A percentile compares a stretch with the other conserved stretches of the same genome.
These are phyloP conservation scores for Clanis bilineata DNA, from an alignment of 2,888 invertebrate species.

Conservation along the genomic window DNA sequence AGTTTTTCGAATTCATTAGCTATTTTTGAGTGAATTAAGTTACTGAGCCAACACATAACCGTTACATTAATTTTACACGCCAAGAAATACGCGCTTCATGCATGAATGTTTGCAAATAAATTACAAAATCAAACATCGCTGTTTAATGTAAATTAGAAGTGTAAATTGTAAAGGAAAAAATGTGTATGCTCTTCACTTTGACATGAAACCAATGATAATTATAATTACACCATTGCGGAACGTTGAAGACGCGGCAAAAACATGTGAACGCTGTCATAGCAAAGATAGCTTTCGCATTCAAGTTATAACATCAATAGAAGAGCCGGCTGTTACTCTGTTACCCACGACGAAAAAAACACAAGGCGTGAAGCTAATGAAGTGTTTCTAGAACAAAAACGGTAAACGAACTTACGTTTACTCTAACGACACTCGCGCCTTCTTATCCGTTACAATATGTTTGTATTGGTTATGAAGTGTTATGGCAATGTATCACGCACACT, in stretches of 20 bases:
- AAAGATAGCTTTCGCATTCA: slow-evolving; percentile 37
- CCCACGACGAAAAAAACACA: slow-evolving; percentile 43
- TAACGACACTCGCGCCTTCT: slow-evolving; percentile 21
- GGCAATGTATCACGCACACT: no score
- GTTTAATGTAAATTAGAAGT: slow-evolving; percentile 6
- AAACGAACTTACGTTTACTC: slow-evolving; percentile 25
- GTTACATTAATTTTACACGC: neutral
- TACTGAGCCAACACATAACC: neutral
- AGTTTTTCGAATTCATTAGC: neutral
- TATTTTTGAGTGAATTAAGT: slow-evolving; percentile 4
- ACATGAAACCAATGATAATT: slow-evolving; percentile 48
- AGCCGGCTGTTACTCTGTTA: slow-evolving; percentile 48
- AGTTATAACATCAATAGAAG: slow-evolving; percentile 38
- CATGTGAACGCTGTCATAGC: slow-evolving; percentile 45
- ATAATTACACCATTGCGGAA: slow-evolving; percentile 46
- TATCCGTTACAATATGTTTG: neutral
- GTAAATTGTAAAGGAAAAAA: slow-evolving; percentile 31
- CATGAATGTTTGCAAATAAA: neutral
- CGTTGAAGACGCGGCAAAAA: slow-evolving; percentile 42
- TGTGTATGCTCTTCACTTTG: slow-evolving; percentile 46
- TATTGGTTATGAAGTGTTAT: neutral
- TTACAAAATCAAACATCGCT: neutral
- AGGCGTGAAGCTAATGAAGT: slow-evolving; percentile 52
- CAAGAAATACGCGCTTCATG: neutral
- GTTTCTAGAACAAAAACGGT: slow-evolving; percentile 43